Evolutionary conservation across 2,888 invertebrate genomes (phyloP).

Genomic region (Drosophila pullipes): DNA sequence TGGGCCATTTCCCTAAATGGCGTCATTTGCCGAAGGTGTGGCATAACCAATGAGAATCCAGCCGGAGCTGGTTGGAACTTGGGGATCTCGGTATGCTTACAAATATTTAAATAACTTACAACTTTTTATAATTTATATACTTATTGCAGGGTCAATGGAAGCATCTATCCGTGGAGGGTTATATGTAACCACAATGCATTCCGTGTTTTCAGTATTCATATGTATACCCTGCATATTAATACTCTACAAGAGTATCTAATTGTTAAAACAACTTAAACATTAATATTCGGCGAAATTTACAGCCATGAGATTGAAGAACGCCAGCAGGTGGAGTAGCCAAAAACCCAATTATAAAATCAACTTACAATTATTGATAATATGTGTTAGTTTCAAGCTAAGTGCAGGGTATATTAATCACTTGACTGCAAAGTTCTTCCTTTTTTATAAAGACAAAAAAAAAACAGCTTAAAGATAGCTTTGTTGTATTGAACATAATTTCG

Average conservation of each 20-base stretch:
- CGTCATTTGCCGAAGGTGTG: conserved; percentile 89
- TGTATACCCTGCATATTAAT: conserved; percentile 22
- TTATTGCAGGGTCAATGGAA: conserved; percentile 87
- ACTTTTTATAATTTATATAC: conserved; percentile 15
- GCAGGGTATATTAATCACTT: conserved; percentile 6
- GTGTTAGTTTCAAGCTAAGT: not conserved
- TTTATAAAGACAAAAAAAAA: conserved; percentile 7
- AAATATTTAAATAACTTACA: not conserved
- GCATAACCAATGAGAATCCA: conserved; percentile 90
- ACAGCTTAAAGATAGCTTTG: conserved; percentile 7
- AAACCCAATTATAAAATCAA: not conserved
- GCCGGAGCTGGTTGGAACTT: conserved; percentile 92
- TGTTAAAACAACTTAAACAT: not conserved
- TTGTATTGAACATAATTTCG: conserved; percentile 9
- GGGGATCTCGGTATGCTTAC: conserved; percentile 86
- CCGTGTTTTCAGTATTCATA: conserved; percentile 51
- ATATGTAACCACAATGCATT: conserved; percentile 56
- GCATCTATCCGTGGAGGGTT: conserved; percentile 84
- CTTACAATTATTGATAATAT: not conserved
- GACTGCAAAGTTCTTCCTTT: conserved; percentile 28
- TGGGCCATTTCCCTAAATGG: conserved; percentile 92
- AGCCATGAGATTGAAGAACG: not conserved
- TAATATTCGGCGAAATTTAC: not conserved
- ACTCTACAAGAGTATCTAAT: conserved; percentile 8
- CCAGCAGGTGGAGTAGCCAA: not conserved